These are phyloP conservation scores for Notoglanidium macrostoma DNA, from an alignment of 2,797 vertebrate species.

Conservation along the genomic window DNA sequence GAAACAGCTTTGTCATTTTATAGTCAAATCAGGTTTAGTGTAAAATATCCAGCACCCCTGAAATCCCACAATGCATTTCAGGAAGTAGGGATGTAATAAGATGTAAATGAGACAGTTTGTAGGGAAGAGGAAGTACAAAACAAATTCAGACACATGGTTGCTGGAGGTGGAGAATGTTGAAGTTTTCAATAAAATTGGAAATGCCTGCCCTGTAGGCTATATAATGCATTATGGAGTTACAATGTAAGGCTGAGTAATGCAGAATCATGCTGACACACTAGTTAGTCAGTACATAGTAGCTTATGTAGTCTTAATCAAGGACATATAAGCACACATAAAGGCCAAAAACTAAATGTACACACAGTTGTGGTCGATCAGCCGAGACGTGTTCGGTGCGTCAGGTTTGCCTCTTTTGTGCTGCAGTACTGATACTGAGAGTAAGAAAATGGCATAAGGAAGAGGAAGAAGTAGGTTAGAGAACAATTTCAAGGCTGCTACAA, in stretches of 20 bases:
- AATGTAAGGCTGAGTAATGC: background rate
- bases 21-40: no score
- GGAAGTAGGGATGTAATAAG: background rate
- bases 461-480: background rate
- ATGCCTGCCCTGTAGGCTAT: background rate
- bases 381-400: background rate
- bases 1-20: background rate
- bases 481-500: background rate
- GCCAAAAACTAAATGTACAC: background rate
- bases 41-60: background rate
- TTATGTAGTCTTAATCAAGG: background rate
- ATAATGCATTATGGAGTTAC: background rate
- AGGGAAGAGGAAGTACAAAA: background rate
- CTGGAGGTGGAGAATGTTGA: background rate
- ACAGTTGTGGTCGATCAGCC: background rate
- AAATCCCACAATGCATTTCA: slow-evolving; percentile 19
- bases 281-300: background rate
- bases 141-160: background rate
- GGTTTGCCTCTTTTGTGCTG: background rate
- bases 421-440: background rate
- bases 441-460: background rate
- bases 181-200: background rate
- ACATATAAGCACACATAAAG: background rate
- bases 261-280: background rate
- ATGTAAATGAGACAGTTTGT: slow-evolving; percentile 14